Percentiles rank a stretch among this genome's conserved stretches.
Conservation (phyloP, 2,113 vertebrate species). For the Cromileptes altivelis region DNA sequence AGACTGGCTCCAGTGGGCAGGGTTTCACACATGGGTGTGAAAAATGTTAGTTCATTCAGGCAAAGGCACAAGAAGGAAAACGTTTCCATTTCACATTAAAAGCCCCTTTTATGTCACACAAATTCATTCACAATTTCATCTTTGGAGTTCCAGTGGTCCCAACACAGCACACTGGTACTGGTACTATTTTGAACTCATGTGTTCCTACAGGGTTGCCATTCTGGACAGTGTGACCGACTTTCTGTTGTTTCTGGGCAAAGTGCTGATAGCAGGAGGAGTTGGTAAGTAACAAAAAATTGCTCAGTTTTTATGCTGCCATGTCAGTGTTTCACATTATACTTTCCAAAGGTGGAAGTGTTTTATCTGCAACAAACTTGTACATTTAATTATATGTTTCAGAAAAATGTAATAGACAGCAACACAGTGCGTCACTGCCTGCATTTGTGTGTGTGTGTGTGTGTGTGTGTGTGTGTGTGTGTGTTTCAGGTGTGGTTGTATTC, state of each 20-base stretch:
- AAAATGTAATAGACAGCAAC: background rate
- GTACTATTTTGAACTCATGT: background rate
- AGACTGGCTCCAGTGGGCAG: no score
- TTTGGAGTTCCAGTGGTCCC: no score
- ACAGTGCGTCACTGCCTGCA: no score
- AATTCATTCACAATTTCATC: no score
- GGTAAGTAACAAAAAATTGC: conserved; percentile 83
- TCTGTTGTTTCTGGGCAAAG: conserved; percentile 91
- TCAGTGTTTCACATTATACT: background rate
- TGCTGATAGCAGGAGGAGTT: conserved; percentile 90
- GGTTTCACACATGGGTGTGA: no score
- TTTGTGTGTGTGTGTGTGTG: background rate
- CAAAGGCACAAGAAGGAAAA: no score
- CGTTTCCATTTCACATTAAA: no score
- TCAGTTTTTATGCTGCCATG: background rate
- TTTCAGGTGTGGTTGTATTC: conserved; percentile 89
- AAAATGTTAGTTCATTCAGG: no score
- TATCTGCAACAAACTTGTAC: background rate
- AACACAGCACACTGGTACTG: no score
- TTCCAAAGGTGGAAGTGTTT: background rate
- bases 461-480: conserved; percentile 29
- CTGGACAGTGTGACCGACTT: conserved; percentile 94
- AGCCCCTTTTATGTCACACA: no score
- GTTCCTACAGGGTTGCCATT: conserved; percentile 88
- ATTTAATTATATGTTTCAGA: background rate